Evolutionary conservation across 2,888 invertebrate genomes (phyloP).

Genomic region (Drosophila setosimentum): DNA sequence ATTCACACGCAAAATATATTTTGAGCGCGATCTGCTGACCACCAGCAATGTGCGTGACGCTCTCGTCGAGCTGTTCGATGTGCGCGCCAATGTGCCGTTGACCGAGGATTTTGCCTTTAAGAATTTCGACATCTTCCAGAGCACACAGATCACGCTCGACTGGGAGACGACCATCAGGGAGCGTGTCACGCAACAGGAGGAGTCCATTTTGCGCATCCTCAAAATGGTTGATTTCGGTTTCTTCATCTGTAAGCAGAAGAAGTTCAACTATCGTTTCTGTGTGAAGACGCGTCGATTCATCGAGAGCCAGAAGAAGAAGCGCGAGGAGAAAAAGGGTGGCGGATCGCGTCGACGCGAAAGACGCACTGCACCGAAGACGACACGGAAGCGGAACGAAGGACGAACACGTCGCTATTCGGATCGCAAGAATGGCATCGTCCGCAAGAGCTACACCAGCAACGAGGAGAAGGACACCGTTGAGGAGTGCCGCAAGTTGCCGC

Average conservation of each 20-base stretch:
- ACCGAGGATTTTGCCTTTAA: slow-evolving; percentile 91
- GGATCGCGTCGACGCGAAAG: slow-evolving; percentile 82
- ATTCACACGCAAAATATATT: slow-evolving; percentile 85
- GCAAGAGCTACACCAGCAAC: slow-evolving; percentile 85
- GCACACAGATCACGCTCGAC: slow-evolving; percentile 89
- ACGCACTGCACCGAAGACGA: slow-evolving; percentile 82
- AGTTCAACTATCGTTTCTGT: slow-evolving; percentile 85
- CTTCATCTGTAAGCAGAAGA: slow-evolving; percentile 85
- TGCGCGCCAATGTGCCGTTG: slow-evolving; percentile 88
- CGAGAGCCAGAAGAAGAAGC: slow-evolving; percentile 84
- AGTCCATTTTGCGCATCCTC: slow-evolving; percentile 90
- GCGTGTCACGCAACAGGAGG: slow-evolving; percentile 87
- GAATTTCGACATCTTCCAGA: slow-evolving; percentile 89
- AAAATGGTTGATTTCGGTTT: slow-evolving; percentile 93
- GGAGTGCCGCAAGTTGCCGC: slow-evolving; percentile 83
- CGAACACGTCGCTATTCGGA: slow-evolving; percentile 84
- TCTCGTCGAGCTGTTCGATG: slow-evolving; percentile 87
- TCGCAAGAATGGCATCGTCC: slow-evolving; percentile 83
- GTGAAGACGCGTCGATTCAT: slow-evolving; percentile 82
- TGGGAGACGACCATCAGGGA: slow-evolving; percentile 87
- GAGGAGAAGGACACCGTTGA: slow-evolving; percentile 85
- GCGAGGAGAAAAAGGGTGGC: slow-evolving; percentile 83
- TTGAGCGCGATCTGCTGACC: slow-evolving; percentile 84
- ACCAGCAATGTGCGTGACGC: slow-evolving; percentile 83
- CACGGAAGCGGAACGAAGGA: slow-evolving; percentile 83